Evolutionary conservation across 2,888 invertebrate species (phyloP).

Genomic region (Rosalia funebris): DNA sequence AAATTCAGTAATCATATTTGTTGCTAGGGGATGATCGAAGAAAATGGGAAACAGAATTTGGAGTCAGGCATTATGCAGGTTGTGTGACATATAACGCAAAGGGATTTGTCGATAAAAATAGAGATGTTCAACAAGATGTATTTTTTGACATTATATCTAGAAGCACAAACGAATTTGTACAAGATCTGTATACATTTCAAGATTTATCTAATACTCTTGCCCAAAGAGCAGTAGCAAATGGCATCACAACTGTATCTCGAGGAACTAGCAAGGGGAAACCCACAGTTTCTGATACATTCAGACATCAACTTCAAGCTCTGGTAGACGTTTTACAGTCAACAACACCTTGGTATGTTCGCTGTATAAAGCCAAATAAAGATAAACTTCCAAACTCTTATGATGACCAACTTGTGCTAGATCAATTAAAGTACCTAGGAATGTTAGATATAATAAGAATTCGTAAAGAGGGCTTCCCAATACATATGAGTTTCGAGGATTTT

Average conservation of each 20-base stretch:
- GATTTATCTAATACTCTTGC: conserved; percentile 58
- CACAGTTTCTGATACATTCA: conserved; percentile 89
- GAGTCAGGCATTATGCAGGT: conserved; percentile 90
- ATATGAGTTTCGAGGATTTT: conserved; percentile 82
- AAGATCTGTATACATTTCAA: conserved; percentile 77
- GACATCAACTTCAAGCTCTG: conserved; percentile 86
- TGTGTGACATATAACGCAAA: conserved; percentile 83
- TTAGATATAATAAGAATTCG: conserved; percentile 91
- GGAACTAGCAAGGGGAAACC: conserved; percentile 90
- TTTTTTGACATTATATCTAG: conserved; percentile 89
- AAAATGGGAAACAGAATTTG: conserved; percentile 91
- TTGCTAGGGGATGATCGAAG: conserved; percentile 76
- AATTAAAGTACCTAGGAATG: conserved; percentile 91
- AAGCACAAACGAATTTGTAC: conserved; percentile 84
- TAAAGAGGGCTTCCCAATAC: conserved; percentile 90
- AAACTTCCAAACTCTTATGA: conserved; percentile 85
- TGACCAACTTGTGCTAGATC: conserved; percentile 83
- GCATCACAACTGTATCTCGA: conserved; percentile 75
- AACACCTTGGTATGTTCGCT: conserved; percentile 92
- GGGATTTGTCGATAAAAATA: conserved; percentile 91
- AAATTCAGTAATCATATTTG: too few species aligned
- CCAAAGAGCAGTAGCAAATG: conserved; percentile 51
- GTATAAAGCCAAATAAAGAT: conserved; percentile 90
- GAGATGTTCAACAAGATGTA: conserved; percentile 92
- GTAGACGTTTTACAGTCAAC: conserved; percentile 91